These are phyloP conservation scores for Drosophila dives DNA, from an alignment of 2,888 invertebrate genomes.

Conservation along the genomic window DNA sequence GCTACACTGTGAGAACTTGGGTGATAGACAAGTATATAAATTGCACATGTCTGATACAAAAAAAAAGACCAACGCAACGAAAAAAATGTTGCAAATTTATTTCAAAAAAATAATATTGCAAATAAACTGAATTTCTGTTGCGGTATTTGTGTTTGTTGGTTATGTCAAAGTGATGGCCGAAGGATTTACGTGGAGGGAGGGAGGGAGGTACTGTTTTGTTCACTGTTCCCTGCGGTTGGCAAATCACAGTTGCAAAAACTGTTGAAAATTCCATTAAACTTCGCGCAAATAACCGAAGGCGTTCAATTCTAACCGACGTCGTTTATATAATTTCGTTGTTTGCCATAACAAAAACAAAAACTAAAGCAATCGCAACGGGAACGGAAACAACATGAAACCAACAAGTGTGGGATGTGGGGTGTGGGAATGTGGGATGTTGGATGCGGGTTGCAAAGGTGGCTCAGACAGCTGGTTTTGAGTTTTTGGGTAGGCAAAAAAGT, in stretches of 20 bases:
- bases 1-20: not conserved
- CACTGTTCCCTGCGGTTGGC: constrained; percentile 53
- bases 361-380: constrained; percentile 22
- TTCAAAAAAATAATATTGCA: constrained; percentile 35
- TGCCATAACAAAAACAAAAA: constrained; percentile 67
- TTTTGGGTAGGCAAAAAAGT: constrained; percentile 55
- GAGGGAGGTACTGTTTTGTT: not conserved
- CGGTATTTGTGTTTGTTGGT: constrained; percentile 26
- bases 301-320: constrained; percentile 81
- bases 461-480: constrained; percentile 12
- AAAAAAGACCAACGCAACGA: constrained; percentile 11
- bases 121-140: constrained; percentile 43
- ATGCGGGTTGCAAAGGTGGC: not conserved
- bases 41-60: constrained; percentile 74
- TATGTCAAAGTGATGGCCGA: constrained; percentile 11
- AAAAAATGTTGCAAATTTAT: constrained; percentile 59
- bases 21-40: constrained; percentile 30
- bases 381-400: constrained; percentile 19
- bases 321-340: constrained; percentile 79
- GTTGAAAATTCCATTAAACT: constrained; percentile 84
- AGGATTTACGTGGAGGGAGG: not conserved
- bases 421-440: not conserved
- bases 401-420: constrained; percentile 1
- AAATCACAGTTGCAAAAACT: constrained; percentile 79
- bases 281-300: constrained; percentile 83